Percentiles rank a stretch among this genome's conserved stretches.
phyloP scores from a whole-genome alignment of 2,888 invertebrate species.

The Hemistola chrysoprasaria region DNA sequence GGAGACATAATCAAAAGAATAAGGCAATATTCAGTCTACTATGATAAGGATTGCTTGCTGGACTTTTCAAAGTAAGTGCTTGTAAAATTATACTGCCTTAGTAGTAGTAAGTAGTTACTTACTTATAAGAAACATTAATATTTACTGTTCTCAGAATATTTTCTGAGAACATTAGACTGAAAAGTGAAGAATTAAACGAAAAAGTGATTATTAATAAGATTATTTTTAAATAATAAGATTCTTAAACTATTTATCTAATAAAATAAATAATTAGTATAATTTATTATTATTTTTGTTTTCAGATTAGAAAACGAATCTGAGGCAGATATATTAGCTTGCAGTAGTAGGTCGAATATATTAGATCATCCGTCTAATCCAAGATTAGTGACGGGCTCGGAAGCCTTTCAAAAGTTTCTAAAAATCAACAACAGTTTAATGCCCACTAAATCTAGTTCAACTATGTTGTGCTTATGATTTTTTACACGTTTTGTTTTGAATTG shows the following conservation, averaged over 20 bases:
- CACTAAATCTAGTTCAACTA: constrained; percentile 2
- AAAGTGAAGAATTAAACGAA: too few species aligned
- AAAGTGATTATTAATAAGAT: too few species aligned
- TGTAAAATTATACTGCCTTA: too few species aligned
- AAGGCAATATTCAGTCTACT: constrained; percentile 69
- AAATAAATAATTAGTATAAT: too few species aligned
- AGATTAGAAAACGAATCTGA: constrained; percentile 7
- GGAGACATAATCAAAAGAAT: constrained; percentile 64
- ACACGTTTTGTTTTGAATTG: constrained; percentile 28
- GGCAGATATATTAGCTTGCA: neutral
- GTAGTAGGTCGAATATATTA: neutral
- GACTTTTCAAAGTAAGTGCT: constrained; percentile 52
- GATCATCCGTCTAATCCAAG: constrained; percentile 34
- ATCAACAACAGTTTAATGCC: constrained; percentile 43
- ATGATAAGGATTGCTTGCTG: constrained; percentile 64
- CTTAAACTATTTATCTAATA: too few species aligned
- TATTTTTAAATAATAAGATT: too few species aligned
- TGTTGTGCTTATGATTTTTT: constrained; percentile 32
- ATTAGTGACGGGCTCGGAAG: constrained; percentile 61
- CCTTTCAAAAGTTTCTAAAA: constrained; percentile 58
- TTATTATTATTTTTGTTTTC: constrained; percentile 1
- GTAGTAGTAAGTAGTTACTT: too few species aligned
- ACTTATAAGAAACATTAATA: too few species aligned
- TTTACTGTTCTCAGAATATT: too few species aligned
- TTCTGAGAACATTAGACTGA: too few species aligned